These are phyloP conservation scores for Mungos mungo DNA, from an alignment of 2,113 vertebrate species.

Conservation along the genomic window DNA sequence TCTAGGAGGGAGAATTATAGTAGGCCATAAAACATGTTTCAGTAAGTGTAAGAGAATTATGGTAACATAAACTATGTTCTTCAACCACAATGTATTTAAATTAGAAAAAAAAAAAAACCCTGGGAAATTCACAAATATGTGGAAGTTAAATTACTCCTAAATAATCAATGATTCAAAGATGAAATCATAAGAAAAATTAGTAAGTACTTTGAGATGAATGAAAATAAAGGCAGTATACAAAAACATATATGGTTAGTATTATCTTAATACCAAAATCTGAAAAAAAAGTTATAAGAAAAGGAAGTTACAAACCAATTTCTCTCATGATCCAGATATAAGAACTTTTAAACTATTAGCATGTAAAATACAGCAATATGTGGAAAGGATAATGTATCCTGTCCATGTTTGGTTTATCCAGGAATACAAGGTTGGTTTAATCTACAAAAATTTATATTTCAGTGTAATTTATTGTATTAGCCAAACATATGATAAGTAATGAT, in stretches of 20 bases:
- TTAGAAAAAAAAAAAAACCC: neutral
- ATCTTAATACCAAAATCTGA: neutral
- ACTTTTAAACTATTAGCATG: neutral
- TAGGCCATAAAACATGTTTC: neutral
- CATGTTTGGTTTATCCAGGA: neutral
- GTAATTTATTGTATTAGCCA: neutral
- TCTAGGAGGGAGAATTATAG: neutral
- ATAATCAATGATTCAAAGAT: neutral
- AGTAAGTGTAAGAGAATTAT: neutral
- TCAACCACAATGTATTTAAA: neutral
- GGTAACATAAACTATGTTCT: neutral
- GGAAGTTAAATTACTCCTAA: neutral
- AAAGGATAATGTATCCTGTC: neutral
- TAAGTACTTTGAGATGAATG: neutral
- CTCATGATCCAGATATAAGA: neutral
- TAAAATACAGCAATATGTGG: neutral
- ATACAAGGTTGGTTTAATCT: neutral
- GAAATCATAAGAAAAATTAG: neutral
- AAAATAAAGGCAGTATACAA: neutral
- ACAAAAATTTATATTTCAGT: neutral
- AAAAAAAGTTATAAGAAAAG: neutral
- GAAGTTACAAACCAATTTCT: neutral
- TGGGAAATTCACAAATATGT: neutral
- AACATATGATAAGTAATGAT: neutral
- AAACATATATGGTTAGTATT: neutral